Conservation (phyloP, 2,797 vertebrate genomes). For the Rhinogobio ventralis region DNA sequence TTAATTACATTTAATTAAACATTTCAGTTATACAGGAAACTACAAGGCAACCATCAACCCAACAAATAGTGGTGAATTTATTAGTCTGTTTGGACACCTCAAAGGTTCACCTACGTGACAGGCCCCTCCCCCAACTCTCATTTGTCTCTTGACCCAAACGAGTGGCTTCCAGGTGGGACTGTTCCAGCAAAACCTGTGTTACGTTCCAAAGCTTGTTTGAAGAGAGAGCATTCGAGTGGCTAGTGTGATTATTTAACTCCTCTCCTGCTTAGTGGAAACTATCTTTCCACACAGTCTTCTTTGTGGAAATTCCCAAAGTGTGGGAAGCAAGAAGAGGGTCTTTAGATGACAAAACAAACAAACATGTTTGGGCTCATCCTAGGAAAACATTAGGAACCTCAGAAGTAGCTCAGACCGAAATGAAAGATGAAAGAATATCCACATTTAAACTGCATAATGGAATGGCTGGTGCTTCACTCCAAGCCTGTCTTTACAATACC, state of each 20-base stretch:
- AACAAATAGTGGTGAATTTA: conserved; percentile 17
- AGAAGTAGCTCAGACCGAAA: conserved; percentile 67
- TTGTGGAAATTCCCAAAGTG: conserved; percentile 75
- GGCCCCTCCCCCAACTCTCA: conserved; percentile 28
- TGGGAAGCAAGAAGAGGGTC: conserved; percentile 61
- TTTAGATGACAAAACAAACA: conserved; percentile 81
- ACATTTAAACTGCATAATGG: conserved; percentile 72
- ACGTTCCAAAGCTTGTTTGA: conserved; percentile 62
- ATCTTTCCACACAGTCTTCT: conserved; percentile 52
- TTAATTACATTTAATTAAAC: not conserved
- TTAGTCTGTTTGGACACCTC: not conserved
- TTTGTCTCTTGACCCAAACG: conserved; percentile 43
- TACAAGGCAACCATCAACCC: not conserved
- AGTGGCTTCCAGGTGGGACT: conserved; percentile 70
- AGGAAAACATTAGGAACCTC: conserved; percentile 66
- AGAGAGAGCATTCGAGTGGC: conserved; percentile 55
- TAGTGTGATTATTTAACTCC: conserved; percentile 62
- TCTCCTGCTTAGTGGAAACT: conserved; percentile 53
- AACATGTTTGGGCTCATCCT: conserved; percentile 77
- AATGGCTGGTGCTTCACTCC: conserved; percentile 66
- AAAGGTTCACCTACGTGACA: conserved; percentile 4
- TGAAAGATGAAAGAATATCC: conserved; percentile 76
- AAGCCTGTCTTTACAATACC: conserved; percentile 47
- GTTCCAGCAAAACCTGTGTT: conserved; percentile 53
- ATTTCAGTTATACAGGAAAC: not conserved